Evolutionary conservation across 2,797 vertebrate species (phyloP).

Genomic region (Sebastes umbrosus): DNA sequence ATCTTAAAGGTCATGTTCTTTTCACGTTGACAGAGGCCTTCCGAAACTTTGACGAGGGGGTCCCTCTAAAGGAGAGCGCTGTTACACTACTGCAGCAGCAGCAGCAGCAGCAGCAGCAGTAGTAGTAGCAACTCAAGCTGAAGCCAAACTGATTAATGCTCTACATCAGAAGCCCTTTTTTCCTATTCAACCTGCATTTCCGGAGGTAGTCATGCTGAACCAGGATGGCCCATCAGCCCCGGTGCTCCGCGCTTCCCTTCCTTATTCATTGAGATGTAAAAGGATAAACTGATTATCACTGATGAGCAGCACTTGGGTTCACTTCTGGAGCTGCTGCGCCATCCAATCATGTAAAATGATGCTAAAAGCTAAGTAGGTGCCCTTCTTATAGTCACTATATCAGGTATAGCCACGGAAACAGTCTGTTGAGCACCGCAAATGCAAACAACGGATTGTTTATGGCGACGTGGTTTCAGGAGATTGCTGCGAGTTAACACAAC

Average conservation of each 20-base stretch:
- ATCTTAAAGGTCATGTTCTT: conserved; percentile 99
- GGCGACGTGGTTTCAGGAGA: not conserved
- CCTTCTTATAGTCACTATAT: conserved; percentile 31
- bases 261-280: conserved; percentile 56
- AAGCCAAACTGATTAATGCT: conserved; percentile 89
- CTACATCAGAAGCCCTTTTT: conserved; percentile 72
- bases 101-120: conserved; percentile 2
- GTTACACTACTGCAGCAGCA: conserved; percentile 57
- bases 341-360: conserved; percentile 90
- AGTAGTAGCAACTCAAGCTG: conserved; percentile 22
- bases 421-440: not conserved
- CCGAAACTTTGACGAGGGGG: conserved; percentile 95
- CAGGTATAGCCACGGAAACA: not conserved
- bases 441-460: not conserved
- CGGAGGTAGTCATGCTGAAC: conserved; percentile 63
- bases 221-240: conserved; percentile 50
- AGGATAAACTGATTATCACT: conserved; percentile 69
- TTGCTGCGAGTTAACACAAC: not conserved
- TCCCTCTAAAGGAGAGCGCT: conserved; percentile 89
- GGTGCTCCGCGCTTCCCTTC: not conserved
- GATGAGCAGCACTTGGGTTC: conserved; percentile 50
- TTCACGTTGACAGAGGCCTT: conserved; percentile 99
- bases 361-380: conserved; percentile 83
- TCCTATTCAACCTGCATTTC: conserved; percentile 69
- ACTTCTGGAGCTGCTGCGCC: conserved; percentile 47